Conservation (phyloP, 2,797 vertebrate genomes). For the Acipenser transmontanus region DNA sequence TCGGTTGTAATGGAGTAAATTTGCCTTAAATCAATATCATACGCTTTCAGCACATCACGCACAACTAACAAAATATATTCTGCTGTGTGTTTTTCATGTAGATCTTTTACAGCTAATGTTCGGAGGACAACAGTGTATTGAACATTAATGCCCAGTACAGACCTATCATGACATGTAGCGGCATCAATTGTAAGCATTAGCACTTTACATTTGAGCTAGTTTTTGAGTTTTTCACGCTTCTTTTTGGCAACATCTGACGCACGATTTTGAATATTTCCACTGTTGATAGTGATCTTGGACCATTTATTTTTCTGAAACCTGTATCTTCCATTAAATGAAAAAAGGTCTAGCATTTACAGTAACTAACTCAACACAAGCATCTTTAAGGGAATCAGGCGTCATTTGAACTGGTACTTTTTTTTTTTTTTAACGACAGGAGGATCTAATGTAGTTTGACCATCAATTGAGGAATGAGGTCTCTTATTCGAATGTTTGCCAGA, state of each 20-base stretch:
- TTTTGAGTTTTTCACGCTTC: conserved; percentile 12
- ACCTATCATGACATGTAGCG: not conserved
- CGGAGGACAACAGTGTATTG: conserved; percentile 14
- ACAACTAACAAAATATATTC: conserved; percentile 15
- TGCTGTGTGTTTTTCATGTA: conserved; percentile 3
- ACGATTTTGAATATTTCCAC: conserved; percentile 3
- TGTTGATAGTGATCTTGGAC: conserved; percentile 4
- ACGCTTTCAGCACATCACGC: conserved; percentile 14
- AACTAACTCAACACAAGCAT: conserved; percentile 19
- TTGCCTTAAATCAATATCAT: conserved; percentile 15
- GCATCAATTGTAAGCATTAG: conserved; percentile 12
- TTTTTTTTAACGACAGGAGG: too few relatives aligned
- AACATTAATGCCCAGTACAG: conserved; percentile 15
- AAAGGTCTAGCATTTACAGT: conserved; percentile 16
- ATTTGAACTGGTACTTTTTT: not conserved
- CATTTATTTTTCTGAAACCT: conserved; percentile 10
- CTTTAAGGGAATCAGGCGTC: conserved; percentile 1
- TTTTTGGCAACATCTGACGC: conserved; percentile 10
- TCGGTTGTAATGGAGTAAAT: conserved; percentile 18
- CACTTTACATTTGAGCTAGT: conserved; percentile 3
- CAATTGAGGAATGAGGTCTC: conserved; percentile 7
- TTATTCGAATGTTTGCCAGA: not conserved
- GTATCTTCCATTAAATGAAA: conserved; percentile 12
- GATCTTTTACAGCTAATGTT: conserved; percentile 15
- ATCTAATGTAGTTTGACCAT: too few relatives aligned